Evolutionary conservation across 2,888 invertebrate genomes (phyloP), one percentile per base, ranked within the genome.

Genomic region (Tetheella fluctuosa): DNA sequence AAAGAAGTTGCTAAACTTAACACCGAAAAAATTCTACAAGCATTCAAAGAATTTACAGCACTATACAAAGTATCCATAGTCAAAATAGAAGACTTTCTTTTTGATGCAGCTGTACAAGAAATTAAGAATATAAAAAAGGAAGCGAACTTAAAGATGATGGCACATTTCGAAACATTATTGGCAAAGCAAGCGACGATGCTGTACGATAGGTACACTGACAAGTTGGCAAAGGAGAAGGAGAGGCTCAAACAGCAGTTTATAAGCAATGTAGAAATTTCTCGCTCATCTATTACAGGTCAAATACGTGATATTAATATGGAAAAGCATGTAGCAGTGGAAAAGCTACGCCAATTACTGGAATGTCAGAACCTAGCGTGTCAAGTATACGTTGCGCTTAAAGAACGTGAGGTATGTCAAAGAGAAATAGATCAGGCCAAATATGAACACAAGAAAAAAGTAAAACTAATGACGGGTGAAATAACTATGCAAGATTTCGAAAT

Each of bases 361-460:
- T 87, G 86, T 65, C 86, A 88, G 71, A 91, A 88, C 59, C 72
- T 91, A n/a, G 92, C 92, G 8, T 91, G 92, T 75, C 86, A 89
- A 77, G 79, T 89, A 8, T 93, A 92, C 67, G 86, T 91, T 1
- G 88, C 90, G n/a, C 61, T 91, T 17, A 91, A 90, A 73, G 93
- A 93, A 73, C 79, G 82, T 63, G 86, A 89, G 61, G 85, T 81
- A 64, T 85, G 84, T 58, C 60, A 75, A 53, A 84, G 84, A 71
- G 80, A 86, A 74, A 76, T 83, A 2, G 74, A 85, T 20, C 62
- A 70, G 10, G 71, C 77, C 1, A 73, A 84, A 74, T 64, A 80
- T 53, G 68, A 80, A 79, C 86, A 87, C 65, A 63, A 84, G 65
- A 87, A 86, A 78, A 74, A 84, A 82, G 62, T 86, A 7, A 84